Evolutionary conservation across 2,888 invertebrate species (phyloP).

Genomic region (Drosophila prolongata): DNA sequence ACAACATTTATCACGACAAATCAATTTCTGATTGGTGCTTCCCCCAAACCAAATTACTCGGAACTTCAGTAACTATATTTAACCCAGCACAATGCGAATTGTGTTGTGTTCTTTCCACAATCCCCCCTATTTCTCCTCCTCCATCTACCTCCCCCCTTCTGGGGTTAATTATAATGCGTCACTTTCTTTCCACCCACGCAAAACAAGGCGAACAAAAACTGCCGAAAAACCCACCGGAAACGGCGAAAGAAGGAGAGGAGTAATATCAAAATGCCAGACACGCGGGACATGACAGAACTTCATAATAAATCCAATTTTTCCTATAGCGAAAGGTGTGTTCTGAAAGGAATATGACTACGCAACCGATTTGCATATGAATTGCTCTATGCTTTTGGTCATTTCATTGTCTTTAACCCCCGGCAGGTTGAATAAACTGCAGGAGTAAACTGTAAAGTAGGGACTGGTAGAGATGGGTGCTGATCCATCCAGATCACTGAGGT

Average conservation of each 20-base stretch:
- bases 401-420: constrained; percentile 24
- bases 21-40: neutral
- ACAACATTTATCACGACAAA: neutral
- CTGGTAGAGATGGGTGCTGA: constrained; percentile 5
- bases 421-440: constrained; percentile 48
- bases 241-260: constrained; percentile 17
- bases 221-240: constrained; percentile 36
- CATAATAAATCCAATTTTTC: constrained; percentile 33
- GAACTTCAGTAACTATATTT: neutral
- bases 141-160: neutral
- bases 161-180: constrained; percentile 29
- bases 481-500: constrained; percentile 14
- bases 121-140: neutral
- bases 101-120: neutral
- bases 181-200: constrained; percentile 24
- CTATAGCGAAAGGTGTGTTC: constrained; percentile 39
- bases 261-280: constrained; percentile 22
- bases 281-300: constrained; percentile 23
- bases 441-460: constrained; percentile 23
- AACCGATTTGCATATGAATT: constrained; percentile 42
- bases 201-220: neutral
- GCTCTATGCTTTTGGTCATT: constrained; percentile 47
- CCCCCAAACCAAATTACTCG: neutral
- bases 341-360: constrained; percentile 18
- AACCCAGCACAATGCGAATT: neutral